Conservation (phyloP, 2,888 invertebrate species). For the Nephrotoma appendiculata region DNA sequence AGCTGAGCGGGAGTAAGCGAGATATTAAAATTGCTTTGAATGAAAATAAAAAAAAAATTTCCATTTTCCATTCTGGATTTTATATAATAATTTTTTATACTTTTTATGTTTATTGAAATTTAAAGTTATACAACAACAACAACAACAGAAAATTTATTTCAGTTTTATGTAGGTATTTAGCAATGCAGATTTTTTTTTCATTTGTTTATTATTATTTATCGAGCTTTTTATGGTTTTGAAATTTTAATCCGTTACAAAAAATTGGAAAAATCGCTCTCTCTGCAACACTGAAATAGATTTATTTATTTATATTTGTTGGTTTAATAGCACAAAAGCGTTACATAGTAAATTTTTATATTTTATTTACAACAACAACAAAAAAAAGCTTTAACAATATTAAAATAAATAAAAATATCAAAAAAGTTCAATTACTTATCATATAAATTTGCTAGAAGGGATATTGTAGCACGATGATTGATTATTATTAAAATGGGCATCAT, state of each 20-base stretch:
- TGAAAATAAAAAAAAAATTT: neutral
- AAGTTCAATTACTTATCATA: neutral
- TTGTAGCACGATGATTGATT: neutral
- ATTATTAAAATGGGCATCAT: neutral
- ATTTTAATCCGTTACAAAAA: neutral
- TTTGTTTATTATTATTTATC: neutral
- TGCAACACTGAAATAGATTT: neutral
- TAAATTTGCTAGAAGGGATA: neutral
- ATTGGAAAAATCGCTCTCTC: neutral
- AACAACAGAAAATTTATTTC: neutral
- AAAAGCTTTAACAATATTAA: neutral
- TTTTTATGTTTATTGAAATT: neutral
- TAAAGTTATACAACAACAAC: neutral
- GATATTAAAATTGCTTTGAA: neutral
- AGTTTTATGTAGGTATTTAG: neutral
- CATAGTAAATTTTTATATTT: neutral
- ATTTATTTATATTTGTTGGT: neutral
- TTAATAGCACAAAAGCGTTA: neutral
- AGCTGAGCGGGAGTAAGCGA: neutral
- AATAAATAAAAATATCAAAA: neutral
- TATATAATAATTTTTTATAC: neutral
- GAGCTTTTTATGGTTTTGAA: neutral
- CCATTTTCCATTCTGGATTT: neutral
- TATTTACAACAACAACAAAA: neutral
- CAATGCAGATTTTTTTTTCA: neutral